These are phyloP conservation scores for Pampusana beccarii DNA, from an alignment of 2,113 vertebrate species.

Conservation along the genomic window DNA sequence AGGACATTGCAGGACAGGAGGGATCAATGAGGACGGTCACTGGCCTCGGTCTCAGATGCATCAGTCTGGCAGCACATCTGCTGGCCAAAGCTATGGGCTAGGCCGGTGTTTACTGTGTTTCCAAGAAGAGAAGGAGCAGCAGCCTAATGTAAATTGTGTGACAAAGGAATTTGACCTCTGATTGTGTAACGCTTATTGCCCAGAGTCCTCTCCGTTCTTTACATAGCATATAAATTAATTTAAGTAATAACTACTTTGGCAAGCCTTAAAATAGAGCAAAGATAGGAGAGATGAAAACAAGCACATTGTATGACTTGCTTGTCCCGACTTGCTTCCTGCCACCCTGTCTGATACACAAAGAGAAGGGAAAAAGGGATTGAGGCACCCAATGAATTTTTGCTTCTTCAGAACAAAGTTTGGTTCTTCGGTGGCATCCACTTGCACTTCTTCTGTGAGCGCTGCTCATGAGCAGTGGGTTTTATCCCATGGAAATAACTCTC, in stretches of 20 bases:
- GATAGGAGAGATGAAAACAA: not conserved
- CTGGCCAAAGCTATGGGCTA: not conserved
- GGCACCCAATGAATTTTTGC: not conserved
- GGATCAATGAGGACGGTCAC: not conserved
- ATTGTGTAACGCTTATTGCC: not conserved
- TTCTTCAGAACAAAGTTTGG: not conserved
- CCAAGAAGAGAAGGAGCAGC: not conserved
- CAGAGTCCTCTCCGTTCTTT: not conserved
- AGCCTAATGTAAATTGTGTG: not conserved
- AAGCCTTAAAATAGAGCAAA: slow-evolving; percentile 1
- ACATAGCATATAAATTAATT: not conserved
- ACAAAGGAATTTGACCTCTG: not conserved
- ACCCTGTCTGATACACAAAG: not conserved
- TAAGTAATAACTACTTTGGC: not conserved
- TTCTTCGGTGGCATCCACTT: not conserved
- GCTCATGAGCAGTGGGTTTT: not conserved
- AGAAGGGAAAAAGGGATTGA: not conserved
- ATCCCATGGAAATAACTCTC: not conserved
- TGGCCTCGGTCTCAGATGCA: not conserved
- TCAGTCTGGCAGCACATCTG: not conserved
- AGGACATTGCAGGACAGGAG: not conserved
- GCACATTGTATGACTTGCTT: not conserved
- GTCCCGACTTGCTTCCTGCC: not conserved
- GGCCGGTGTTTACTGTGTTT: not conserved
- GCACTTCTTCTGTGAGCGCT: accelerated